These are phyloP conservation scores for Delia radicum DNA, from an alignment of 1,140 invertebrate species.

Conservation along the genomic window DNA sequence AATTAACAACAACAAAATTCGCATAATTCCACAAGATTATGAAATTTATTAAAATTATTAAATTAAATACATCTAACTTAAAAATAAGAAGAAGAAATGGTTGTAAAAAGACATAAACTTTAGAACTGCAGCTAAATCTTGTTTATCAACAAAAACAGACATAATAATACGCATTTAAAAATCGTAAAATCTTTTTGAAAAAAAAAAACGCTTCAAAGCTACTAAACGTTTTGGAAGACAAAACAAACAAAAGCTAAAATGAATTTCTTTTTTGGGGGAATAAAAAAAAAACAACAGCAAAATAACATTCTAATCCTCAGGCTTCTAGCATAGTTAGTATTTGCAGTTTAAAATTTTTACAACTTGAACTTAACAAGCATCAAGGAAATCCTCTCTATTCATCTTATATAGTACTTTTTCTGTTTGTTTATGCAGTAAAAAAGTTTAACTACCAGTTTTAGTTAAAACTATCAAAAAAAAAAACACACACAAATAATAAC, in stretches of 20 bases:
- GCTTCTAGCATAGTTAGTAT: neutral
- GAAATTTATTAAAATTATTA: neutral
- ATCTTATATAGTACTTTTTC: too few relatives aligned
- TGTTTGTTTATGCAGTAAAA: too few relatives aligned
- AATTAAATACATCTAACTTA: neutral
- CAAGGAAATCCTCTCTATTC: neutral
- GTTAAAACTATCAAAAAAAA: too few relatives aligned
- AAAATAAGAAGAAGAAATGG: neutral
- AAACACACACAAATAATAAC: too few relatives aligned
- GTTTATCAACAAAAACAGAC: neutral
- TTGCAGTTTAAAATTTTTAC: neutral
- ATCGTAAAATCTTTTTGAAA: neutral
- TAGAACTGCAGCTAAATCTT: neutral
- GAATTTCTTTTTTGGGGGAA: neutral
- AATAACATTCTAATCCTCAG: neutral
- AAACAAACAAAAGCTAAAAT: too few relatives aligned
- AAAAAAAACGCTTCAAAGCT: neutral
- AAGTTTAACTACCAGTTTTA: too few relatives aligned
- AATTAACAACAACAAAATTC: neutral
- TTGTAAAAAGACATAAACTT: too few relatives aligned
- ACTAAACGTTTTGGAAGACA: neutral
- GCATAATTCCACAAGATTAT: neutral
- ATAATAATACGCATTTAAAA: neutral
- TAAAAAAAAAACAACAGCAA: neutral
- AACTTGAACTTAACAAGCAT: neutral